These are phyloP conservation scores for Ptycholaimellus sp. DNA, from an alignment of 2,888 invertebrate genomes.

Conservation along the genomic window DNA sequence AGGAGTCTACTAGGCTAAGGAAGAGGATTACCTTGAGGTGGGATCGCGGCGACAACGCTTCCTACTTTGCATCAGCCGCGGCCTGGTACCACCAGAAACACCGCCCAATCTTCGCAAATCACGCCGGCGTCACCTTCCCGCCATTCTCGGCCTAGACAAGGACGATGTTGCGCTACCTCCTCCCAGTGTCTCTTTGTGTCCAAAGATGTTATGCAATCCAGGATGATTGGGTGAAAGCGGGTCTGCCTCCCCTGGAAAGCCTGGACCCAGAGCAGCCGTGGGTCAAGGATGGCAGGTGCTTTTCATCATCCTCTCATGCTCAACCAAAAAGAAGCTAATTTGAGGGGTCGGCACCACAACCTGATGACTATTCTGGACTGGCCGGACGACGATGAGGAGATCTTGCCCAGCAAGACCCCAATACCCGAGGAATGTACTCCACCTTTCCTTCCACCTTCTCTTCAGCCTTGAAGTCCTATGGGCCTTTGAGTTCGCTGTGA, in stretches of 20 bases:
- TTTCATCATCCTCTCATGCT: too few species aligned
- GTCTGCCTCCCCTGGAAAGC: conserved; percentile 27
- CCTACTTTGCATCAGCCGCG: conserved; percentile 24
- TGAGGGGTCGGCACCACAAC: conserved; percentile 34
- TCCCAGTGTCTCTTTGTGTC: neutral
- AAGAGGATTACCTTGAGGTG: too few species aligned
- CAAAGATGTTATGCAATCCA: conserved; percentile 7
- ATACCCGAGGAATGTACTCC: too few species aligned
- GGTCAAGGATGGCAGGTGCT: conserved; percentile 35
- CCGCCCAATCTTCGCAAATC: conserved; percentile 37
- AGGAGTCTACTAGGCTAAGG: too few species aligned
- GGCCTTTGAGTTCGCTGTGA: too few species aligned
- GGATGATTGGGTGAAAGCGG: conserved; percentile 26
- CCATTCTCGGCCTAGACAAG: conserved; percentile 25
- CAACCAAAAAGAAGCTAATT: too few species aligned
- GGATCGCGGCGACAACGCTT: conserved; percentile 39
- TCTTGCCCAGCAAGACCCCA: too few species aligned
- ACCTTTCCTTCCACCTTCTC: too few species aligned
- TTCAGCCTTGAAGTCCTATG: too few species aligned
- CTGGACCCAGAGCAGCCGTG: conserved; percentile 34
- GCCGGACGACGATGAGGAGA: conserved; percentile 38
- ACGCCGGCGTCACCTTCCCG: conserved; percentile 28
- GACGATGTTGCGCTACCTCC: conserved; percentile 26
- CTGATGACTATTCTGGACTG: conserved; percentile 37
- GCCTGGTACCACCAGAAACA: conserved; percentile 37